phyloP scores from a whole-genome alignment of 30 jellyfish, hydroid and myxozoan genomes.

The Nemopilema nomurai region DNA sequence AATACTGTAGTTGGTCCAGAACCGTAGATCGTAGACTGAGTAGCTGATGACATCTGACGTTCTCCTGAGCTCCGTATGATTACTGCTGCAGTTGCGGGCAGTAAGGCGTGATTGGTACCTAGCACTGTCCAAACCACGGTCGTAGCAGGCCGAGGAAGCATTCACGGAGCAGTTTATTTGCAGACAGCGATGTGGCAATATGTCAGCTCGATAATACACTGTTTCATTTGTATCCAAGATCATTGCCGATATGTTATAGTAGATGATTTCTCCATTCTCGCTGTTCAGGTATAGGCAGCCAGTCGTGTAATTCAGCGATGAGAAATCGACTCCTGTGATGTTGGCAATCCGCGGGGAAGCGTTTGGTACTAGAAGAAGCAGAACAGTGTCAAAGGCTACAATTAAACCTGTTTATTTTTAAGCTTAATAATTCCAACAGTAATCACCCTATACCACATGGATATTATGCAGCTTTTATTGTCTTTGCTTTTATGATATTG shows the following conservation, averaged over 20 bases:
- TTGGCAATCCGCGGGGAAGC: slow-evolving; percentile 8
- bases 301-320: slow-evolving; percentile 18
- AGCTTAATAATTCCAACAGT: too few relatives aligned
- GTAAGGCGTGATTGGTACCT: background rate
- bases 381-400: too few relatives aligned
- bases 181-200: background rate
- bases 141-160: background rate
- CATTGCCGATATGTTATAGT: slow-evolving; percentile 17
- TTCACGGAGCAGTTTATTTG: background rate
- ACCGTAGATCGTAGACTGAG: slow-evolving; percentile 2
- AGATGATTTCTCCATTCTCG: slow-evolving; percentile 29
- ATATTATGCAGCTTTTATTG: too few relatives aligned
- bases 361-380: slow-evolving; percentile 23
- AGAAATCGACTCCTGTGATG: background rate
- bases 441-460: too few relatives aligned
- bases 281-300: slow-evolving; percentile 22
- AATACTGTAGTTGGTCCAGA: slow-evolving; percentile 52
- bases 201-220: slow-evolving; percentile 6
- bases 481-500: too few relatives aligned
- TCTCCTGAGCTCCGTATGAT: background rate
- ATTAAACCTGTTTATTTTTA: too few relatives aligned
- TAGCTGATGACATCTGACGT: slow-evolving; percentile 18
- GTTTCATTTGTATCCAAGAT: background rate
- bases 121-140: background rate
- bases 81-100: slow-evolving; percentile 15